Conservation (phyloP, 2,113 vertebrate species). For the Rhynchomys soricoides region DNA sequence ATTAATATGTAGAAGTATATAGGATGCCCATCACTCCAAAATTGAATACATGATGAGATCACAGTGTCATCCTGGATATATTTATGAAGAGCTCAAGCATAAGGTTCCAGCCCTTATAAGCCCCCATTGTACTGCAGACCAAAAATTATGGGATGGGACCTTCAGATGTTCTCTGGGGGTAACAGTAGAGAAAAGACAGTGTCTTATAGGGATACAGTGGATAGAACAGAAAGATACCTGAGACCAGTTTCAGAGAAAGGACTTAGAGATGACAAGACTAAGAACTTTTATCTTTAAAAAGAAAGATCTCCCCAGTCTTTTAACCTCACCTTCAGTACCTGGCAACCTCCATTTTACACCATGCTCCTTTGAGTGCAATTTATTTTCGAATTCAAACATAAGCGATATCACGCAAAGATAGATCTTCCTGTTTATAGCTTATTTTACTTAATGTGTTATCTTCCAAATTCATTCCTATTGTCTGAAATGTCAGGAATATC, state of each 20-base stretch:
- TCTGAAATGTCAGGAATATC: not conserved
- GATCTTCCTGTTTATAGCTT: not conserved
- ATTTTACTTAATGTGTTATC: not conserved
- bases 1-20: not conserved
- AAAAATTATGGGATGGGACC: not conserved
- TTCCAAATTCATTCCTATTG: not conserved
- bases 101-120: not conserved
- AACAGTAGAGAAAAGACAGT: not conserved
- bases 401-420: not conserved
- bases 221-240: not conserved
- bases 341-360: not conserved
- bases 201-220: not conserved
- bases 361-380: not conserved
- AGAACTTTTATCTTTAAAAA: not conserved
- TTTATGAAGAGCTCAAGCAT: not conserved
- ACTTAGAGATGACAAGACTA: not conserved
- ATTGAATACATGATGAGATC: not conserved
- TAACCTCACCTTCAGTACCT: not conserved
- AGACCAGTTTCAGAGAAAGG: not conserved
- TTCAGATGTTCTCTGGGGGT: not conserved
- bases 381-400: not conserved
- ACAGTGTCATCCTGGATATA: not conserved
- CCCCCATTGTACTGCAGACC: not conserved
- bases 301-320: not conserved
- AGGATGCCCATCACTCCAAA: not conserved